Percentiles rank a stretch among this genome's conserved stretches.
Evolutionary conservation across 1,140 invertebrate genomes (phyloP).

Genomic region (Bombus balteatus): DNA sequence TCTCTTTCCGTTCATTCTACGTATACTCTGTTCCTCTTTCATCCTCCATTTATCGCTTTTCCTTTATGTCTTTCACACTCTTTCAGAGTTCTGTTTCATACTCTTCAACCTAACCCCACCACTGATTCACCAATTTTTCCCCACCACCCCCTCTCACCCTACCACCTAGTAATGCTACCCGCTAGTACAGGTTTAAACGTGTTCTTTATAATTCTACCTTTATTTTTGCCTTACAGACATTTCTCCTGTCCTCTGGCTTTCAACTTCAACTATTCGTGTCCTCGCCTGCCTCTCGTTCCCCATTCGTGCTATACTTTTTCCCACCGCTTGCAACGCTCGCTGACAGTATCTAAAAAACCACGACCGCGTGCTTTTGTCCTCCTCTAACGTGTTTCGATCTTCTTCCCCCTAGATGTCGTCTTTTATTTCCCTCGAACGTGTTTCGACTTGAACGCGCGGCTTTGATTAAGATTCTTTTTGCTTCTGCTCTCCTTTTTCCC

Average conservation of each 20-base stretch:
- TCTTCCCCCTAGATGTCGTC: not conserved
- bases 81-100: not conserved
- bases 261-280: not conserved
- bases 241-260: not conserved
- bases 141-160: not conserved
- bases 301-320: constrained; percentile 5
- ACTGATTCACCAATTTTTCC: not conserved
- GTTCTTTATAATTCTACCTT: not conserved
- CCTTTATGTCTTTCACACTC: not conserved
- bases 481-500: not conserved
- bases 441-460: not conserved
- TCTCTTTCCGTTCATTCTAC: not conserved
- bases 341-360: not conserved
- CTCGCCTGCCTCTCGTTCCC: not conserved
- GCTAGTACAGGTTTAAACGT: not conserved
- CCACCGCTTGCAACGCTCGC: not conserved
- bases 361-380: not conserved
- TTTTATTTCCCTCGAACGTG: not conserved
- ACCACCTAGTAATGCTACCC: not conserved
- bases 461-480: not conserved
- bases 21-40: not conserved
- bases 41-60: not conserved
- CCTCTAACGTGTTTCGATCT: not conserved
- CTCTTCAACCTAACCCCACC: not conserved
- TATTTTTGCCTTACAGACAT: not conserved